A percentile compares a stretch with the other conserved stretches of the same genome.
These are phyloP conservation scores for Micrasema longulum DNA, from an alignment of 1,140 invertebrate species.

Conservation along the genomic window DNA sequence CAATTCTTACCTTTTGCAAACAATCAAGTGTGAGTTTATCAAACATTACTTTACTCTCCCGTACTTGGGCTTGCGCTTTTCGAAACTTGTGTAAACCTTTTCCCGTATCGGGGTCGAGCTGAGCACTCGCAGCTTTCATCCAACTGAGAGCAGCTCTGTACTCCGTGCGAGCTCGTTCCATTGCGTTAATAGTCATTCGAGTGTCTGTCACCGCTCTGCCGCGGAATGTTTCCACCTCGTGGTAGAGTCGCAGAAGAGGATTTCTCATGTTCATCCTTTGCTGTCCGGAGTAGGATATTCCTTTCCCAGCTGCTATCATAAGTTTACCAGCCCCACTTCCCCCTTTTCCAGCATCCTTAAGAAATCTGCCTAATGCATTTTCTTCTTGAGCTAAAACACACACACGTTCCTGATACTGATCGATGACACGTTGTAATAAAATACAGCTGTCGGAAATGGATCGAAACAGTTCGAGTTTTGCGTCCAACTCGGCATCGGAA, in stretches of 20 bases:
- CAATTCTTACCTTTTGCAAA: slow-evolving; percentile 84
- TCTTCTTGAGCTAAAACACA: slow-evolving; percentile 96
- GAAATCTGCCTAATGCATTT: slow-evolving; percentile 92
- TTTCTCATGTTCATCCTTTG: slow-evolving; percentile 89
- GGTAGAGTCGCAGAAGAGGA: slow-evolving; percentile 90
- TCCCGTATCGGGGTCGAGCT: slow-evolving; percentile 96
- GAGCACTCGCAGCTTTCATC: slow-evolving; percentile 98
- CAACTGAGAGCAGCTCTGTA: slow-evolving; percentile 96
- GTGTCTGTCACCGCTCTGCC: slow-evolving; percentile 95
- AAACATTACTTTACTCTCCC: slow-evolving; percentile 86
- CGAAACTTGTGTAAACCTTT: slow-evolving; percentile 96
- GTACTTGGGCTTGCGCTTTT: slow-evolving; percentile 84
- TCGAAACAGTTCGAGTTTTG: slow-evolving; percentile 96
- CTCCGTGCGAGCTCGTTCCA: slow-evolving; percentile 96
- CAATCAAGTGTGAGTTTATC: slow-evolving; percentile 95
- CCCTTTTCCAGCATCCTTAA: slow-evolving; percentile 95
- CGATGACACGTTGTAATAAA: slow-evolving; percentile 90
- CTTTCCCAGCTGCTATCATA: slow-evolving; percentile 94
- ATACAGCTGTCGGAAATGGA: slow-evolving; percentile 94
- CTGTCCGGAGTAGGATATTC: slow-evolving; percentile 94
- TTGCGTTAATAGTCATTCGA: slow-evolving; percentile 86
- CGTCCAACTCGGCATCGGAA: slow-evolving; percentile 96
- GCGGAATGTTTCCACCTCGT: slow-evolving; percentile 97
- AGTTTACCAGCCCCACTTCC: slow-evolving; percentile 89
- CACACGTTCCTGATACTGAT: slow-evolving; percentile 93